phyloP scores from a whole-genome alignment of 2,113 vertebrate genomes.

The human (Homo sapiens) region DNA sequence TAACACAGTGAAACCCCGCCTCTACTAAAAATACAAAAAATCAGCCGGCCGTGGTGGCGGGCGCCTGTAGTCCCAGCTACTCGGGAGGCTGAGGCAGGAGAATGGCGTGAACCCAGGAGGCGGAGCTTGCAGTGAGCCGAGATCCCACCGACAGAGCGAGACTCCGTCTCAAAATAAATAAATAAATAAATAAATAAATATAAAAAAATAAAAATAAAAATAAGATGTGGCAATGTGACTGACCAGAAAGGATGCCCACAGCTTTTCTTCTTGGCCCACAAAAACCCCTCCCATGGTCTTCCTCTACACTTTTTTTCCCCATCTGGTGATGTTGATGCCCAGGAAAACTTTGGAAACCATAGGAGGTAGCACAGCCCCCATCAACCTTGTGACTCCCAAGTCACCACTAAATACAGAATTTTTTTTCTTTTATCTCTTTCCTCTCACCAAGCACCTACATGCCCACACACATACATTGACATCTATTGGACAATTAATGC shows the following conservation, averaged over 20 bases:
- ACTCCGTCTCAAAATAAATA: too few species aligned
- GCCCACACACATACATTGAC: fast-evolving
- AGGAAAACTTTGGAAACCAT: background rate
- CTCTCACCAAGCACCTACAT: background rate
- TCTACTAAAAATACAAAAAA: too few species aligned
- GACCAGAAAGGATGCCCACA: background rate
- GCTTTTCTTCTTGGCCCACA: background rate
- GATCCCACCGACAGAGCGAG: too few species aligned
- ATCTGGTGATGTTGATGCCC: background rate
- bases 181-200: too few species aligned
- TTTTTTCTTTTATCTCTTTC: background rate
- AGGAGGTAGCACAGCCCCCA: background rate
- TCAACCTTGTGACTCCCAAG: background rate
- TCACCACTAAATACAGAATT: background rate
- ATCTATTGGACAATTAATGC: background rate
- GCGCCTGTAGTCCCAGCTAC: too few species aligned
- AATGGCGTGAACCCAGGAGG: too few species aligned
- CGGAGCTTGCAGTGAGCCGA: too few species aligned
- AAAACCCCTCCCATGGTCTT: background rate
- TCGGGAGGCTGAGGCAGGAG: too few species aligned
- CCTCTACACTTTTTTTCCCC: background rate
- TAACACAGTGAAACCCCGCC: too few species aligned
- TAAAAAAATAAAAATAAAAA: background rate
- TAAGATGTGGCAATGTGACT: background rate
- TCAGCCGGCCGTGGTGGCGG: too few species aligned